phyloP scores from a whole-genome alignment of 2,888 invertebrate species.

The Ceriagrion tenellum region DNA sequence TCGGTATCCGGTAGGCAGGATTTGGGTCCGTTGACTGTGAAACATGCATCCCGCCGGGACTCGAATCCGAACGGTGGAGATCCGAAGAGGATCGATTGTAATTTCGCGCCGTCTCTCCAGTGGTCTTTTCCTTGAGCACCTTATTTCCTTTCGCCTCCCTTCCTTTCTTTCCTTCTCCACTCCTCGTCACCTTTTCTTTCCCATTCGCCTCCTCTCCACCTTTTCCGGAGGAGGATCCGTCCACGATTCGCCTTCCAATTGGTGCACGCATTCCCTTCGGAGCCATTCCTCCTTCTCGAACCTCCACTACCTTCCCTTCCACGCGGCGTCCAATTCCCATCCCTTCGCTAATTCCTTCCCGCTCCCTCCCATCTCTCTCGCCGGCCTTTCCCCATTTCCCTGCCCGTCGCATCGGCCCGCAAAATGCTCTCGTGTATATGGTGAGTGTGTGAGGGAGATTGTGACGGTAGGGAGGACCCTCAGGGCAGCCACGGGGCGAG shows the following conservation, averaged over 20 bases:
- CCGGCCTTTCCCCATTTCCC: conserved; percentile 10
- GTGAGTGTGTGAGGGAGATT: not conserved
- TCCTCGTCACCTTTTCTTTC: not conserved
- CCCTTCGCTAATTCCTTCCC: not conserved
- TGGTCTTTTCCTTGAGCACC: not conserved
- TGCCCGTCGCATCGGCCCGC: not conserved
- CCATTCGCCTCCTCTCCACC: not conserved
- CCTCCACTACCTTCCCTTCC: too few relatives aligned
- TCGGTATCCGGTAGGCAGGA: too few relatives aligned
- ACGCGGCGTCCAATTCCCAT: not conserved
- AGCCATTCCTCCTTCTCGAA: not conserved
- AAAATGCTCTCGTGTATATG: not conserved
- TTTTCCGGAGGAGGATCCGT: not conserved
- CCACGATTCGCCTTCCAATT: not conserved
- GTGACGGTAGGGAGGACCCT: not conserved
- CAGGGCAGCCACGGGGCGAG: not conserved
- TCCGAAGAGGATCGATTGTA: not conserved
- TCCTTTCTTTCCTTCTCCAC: not conserved
- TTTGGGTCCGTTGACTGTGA: too few relatives aligned
- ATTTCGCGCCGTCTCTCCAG: not conserved
- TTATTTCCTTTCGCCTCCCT: not conserved
- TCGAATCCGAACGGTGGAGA: not conserved
- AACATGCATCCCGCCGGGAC: not conserved
- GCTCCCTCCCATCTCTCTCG: not conserved
- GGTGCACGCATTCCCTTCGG: not conserved